These are phyloP conservation scores for Tinamus major DNA, from an alignment of 2,797 vertebrate genomes.

Conservation along the genomic window DNA sequence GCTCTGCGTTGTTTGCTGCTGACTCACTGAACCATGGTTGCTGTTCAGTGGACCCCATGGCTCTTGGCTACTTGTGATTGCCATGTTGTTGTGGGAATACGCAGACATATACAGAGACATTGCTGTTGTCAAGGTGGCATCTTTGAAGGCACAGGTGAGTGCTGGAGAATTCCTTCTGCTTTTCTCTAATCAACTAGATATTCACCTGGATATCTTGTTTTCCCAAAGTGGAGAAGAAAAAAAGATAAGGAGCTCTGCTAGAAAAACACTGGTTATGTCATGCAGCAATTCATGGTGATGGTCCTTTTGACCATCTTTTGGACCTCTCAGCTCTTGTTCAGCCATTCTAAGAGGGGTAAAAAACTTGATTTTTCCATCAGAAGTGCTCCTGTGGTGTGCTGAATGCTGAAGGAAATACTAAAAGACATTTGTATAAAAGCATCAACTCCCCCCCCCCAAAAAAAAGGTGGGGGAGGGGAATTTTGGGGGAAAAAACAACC, in stretches of 20 bases:
- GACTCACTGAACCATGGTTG: background rate
- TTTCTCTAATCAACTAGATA: background rate
- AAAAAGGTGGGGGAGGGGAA: background rate
- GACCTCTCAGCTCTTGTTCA: background rate
- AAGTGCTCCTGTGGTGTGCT: background rate
- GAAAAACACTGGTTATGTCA: background rate
- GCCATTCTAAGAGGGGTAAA: background rate
- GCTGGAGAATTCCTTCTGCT: background rate
- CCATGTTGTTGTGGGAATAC: background rate
- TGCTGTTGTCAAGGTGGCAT: background rate
- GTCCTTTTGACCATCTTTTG: background rate
- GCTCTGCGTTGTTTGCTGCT: background rate
- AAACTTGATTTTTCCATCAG: background rate
- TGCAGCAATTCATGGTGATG: fast-evolving
- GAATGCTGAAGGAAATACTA: background rate
- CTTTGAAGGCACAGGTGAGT: background rate
- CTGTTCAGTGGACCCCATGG: background rate
- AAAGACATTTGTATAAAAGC: background rate
- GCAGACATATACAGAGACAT: fast-evolving
- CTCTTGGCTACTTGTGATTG: background rate
- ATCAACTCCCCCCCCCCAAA: background rate
- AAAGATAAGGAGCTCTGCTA: background rate
- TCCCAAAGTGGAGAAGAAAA: background rate
- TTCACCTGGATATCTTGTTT: fast-evolving
- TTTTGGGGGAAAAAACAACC: background rate